Percentiles rank a stretch among this genome's conserved stretches.
These are phyloP conservation scores for Palythoa caribaeorum DNA, from an alignment of 92 coral and sea anemone species.

Conservation along the genomic window DNA sequence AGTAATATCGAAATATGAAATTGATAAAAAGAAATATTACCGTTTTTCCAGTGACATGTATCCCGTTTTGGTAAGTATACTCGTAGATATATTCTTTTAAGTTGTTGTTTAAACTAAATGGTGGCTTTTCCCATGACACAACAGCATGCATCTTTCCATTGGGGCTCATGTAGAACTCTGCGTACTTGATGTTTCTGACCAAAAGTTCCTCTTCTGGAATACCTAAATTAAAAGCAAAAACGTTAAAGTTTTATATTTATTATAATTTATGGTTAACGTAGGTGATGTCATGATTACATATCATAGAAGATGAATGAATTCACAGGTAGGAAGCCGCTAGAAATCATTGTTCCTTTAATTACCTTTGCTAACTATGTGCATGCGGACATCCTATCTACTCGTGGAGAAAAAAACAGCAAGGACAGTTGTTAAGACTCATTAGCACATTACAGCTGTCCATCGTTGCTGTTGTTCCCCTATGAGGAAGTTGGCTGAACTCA, in stretches of 20 bases:
- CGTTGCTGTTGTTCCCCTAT: too few species aligned
- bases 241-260: background rate
- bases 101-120: conserved; percentile 1
- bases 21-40: background rate
- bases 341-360: too few species aligned
- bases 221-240: background rate
- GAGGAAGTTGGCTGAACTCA: too few species aligned
- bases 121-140: conserved; percentile 32
- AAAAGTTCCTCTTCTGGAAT: conserved; percentile 3
- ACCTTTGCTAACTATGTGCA: too few species aligned
- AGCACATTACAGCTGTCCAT: too few species aligned
- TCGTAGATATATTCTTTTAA: background rate
- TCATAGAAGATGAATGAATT: too few species aligned
- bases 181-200: conserved; percentile 9
- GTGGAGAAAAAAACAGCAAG: too few species aligned
- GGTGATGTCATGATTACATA: background rate
- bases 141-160: conserved; percentile 8
- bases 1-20: background rate
- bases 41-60: conserved; percentile 12
- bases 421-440: too few species aligned
- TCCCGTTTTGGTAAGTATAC: conserved; percentile 10
- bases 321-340: too few species aligned
- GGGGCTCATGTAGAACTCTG: conserved; percentile 8
- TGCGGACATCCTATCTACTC: too few species aligned
- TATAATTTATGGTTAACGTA: too few species aligned